Conservation (phyloP, 2,888 invertebrate species). For the Galeopsomyia nigrocyanea region DNA sequence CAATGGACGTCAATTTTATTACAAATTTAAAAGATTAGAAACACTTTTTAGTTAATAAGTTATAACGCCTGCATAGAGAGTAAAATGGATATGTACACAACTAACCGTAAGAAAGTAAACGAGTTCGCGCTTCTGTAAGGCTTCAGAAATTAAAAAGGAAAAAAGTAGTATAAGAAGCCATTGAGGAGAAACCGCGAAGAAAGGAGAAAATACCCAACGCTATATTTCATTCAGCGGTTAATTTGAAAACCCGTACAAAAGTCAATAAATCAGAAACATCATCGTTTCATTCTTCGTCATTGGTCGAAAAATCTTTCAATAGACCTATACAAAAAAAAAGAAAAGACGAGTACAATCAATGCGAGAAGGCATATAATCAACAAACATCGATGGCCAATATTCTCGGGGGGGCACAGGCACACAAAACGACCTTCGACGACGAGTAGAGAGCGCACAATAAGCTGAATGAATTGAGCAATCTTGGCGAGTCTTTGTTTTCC, state of each 20-base stretch:
- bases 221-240: neutral
- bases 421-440: conserved; percentile 1
- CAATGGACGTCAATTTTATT: no score
- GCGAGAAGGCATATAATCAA: conserved; percentile 8
- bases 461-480: conserved; percentile 67
- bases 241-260: conserved; percentile 1
- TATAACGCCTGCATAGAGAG: no score
- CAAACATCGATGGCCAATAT: neutral
- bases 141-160: conserved; percentile 45
- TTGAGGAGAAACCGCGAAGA: conserved; percentile 44
- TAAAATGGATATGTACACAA: no score
- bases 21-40: no score
- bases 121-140: conserved; percentile 47
- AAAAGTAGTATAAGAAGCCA: conserved; percentile 52
- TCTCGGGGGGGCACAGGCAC: no score
- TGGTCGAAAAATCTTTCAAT: no score
- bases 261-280: no score
- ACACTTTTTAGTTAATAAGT: neutral
- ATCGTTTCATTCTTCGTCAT: no score
- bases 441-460: conserved; percentile 52
- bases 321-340: no score
- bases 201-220: conserved; percentile 34
- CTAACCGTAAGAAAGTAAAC: neutral
- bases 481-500: conserved; percentile 64
- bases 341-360: neutral